Base-by-base conservation (phyloP, 2,113 vertebrate species). In the Notechis scutatus region DNA sequence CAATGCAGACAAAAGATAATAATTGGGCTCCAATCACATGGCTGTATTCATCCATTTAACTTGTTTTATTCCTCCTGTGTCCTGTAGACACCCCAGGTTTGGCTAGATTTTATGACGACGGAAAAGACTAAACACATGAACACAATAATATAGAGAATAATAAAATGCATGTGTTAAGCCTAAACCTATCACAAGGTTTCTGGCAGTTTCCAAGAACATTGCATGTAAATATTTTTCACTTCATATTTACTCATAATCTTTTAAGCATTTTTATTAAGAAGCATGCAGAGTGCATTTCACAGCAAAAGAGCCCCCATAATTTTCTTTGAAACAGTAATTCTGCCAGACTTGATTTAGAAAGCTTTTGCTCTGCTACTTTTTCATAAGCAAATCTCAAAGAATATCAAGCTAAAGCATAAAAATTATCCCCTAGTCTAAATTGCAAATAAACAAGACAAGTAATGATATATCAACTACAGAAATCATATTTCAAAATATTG, bases 101-200 rank as follows among this genome's bases (percentile, higher is more conserved):
- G 74, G 95, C 94, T 95, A 47, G 9, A 94, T 94, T 96, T 95
- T 91, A 96, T 95, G 91, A 93, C 93, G 59, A 97, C 87, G 92
- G 96, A 97, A 92, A 61, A 95, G 93, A 92, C 88, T 95, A 88
- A 69, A 29, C n/a, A 93, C 94, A 95, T 96, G 94, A 96, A 94
- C 93, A 69, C 90, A 93, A 61, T 94, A 97, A 95, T 96, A 96
- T 86, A 96, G 91, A 95, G 94, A 95, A 96, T 96, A 97, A 96
- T 96, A 96, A 96, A 96, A 95, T 97, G 98, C 98, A 98, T 97
- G 97, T 95, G 92, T 55, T 96, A 96, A 93, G 91, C 45, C 94
- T 3, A 95, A 90, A 64, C 89, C 93, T 64, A 93, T 81, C 50
- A 34, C 29, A 95, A 94, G 21, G 3, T 7, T 91, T 93, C 39